Evolutionary conservation across 2,888 invertebrate genomes (phyloP), one percentile per base, ranked within the genome.

Genomic region (Tinea trinotella): DNA sequence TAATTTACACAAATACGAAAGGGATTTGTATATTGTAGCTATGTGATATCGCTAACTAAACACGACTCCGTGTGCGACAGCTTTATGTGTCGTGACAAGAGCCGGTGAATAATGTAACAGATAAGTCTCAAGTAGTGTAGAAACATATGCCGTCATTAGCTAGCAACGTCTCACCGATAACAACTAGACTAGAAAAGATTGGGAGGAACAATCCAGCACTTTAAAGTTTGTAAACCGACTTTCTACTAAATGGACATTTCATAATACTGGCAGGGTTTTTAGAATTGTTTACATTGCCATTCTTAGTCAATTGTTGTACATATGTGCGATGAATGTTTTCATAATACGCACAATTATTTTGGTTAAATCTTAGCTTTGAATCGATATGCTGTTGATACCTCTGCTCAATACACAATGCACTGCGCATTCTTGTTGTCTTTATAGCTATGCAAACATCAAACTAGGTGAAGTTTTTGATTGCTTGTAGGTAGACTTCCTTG

Each of bases 51-150:
- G 50, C 24, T 50, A 50, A 50, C 50, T 50, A 50, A 50, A 50
- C 50, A 50, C 50, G 50, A 50, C 50, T 50, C 18, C 50, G 50
- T 50, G 22, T 24, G 24, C 12, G 50, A 50, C 50, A 50, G 50
- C 50, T 50, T 50, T 50, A 50, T 50, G 50, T 18, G 40, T 50
- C 50, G 50, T 50, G 50, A 50, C 50, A 50, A 50, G 50, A n/a
- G 24, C 24, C 22, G 13, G 50, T 50, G 50, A 50, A 50, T 50
- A 50, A 50, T 50, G 50, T 50, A 50, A 22, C 20, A 50, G 50
- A 50, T 50, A 50, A 50, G 24, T 50, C 50, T 50, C 50, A 24
- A 48, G 48, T 19, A 17, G 50, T 18, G 24, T 18, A 19, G 46
- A 46, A 50, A 50, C 50, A 50, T 15, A 50, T 50, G 50, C 13